phyloP scores from a whole-genome alignment of 2,113 vertebrate genomes.

The Arizona elegans region DNA sequence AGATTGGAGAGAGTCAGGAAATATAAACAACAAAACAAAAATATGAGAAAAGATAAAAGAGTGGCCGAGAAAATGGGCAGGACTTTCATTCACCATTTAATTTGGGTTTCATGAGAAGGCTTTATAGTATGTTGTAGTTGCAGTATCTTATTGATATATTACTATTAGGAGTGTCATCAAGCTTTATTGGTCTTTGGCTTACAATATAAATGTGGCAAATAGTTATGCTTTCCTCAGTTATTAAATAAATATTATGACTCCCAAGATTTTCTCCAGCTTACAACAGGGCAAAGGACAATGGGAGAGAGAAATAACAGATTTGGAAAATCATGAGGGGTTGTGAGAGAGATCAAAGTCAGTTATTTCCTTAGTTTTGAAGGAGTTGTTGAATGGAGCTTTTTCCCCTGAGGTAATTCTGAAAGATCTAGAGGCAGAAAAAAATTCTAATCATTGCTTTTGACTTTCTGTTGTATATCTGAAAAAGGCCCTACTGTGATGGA shows the following conservation, averaged over 20 bases:
- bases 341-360: not conserved
- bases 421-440: not conserved
- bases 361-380: not conserved
- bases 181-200: not conserved
- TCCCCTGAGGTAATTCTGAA: not conserved
- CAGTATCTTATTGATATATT: not conserved
- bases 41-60: not conserved
- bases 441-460: not conserved
- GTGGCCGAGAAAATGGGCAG: not conserved
- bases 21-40: not conserved
- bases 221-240: not conserved
- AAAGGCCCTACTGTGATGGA: not conserved
- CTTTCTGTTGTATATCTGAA: not conserved
- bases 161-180: not conserved
- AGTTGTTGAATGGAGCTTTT: not conserved
- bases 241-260: not conserved
- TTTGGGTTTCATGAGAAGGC: not conserved
- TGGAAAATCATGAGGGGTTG: not conserved
- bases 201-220: not conserved
- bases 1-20: not conserved
- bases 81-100: not conserved
- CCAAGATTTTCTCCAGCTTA: not conserved
- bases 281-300: not conserved
- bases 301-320: not conserved
- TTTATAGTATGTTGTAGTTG: not conserved